phyloP scores from a whole-genome alignment of 1,140 invertebrate genomes.

The Euglossa dilemma region DNA sequence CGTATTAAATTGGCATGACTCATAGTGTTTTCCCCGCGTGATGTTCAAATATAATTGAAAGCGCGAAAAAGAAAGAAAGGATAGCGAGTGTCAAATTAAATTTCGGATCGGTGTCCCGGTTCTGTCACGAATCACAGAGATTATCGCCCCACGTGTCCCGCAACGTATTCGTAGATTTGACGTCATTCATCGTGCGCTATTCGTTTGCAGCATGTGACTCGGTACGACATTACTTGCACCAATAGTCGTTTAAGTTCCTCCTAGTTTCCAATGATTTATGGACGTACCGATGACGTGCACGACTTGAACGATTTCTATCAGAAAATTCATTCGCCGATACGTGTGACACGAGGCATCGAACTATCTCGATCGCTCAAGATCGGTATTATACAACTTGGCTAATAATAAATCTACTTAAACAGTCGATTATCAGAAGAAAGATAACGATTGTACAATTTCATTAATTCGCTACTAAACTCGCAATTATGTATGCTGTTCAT shows the following conservation, averaged over 20 bases:
- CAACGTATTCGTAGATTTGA: conserved; percentile 34
- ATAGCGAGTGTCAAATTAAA: not conserved
- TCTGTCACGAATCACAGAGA: not conserved
- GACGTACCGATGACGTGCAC: not conserved
- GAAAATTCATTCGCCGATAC: not conserved
- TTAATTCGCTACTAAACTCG: not conserved
- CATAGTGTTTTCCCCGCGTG: too few species aligned
- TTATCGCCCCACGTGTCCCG: conserved; percentile 10
- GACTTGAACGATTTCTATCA: not conserved
- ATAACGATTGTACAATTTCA: not conserved
- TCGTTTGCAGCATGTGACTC: conserved; percentile 12
- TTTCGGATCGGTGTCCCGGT: not conserved
- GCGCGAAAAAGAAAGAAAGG: not conserved
- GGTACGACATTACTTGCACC: not conserved
- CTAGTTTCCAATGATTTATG: not conserved
- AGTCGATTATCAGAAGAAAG: not conserved
- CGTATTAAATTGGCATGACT: too few species aligned
- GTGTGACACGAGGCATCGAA: not conserved
- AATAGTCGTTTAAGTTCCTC: not conserved
- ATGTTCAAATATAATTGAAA: not conserved
- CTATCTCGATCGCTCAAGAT: not conserved
- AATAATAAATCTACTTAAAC: not conserved
- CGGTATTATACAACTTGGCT: not conserved
- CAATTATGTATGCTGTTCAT: not conserved
- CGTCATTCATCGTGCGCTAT: conserved; percentile 32